Evolutionary conservation across 2,888 invertebrate species (phyloP).

Genomic region (Lissonota sp.): DNA sequence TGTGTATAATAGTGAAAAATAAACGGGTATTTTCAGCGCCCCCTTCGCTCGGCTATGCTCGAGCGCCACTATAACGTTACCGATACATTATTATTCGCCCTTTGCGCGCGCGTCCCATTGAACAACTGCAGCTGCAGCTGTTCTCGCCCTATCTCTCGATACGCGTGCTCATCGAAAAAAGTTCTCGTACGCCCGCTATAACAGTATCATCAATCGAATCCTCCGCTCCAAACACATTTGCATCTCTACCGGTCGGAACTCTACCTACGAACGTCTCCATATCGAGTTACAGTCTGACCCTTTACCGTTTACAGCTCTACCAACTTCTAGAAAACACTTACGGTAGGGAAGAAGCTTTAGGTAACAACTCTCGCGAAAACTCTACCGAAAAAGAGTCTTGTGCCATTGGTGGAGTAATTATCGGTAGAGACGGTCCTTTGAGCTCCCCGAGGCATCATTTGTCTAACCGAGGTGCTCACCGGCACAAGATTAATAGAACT

Average conservation of each 20-base stretch:
- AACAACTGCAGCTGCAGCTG: slow-evolving; percentile 64
- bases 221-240: too few relatives aligned
- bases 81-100: slow-evolving; percentile 50
- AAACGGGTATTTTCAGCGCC: slow-evolving; percentile 27
- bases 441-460: slow-evolving; percentile 44
- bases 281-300: too few relatives aligned
- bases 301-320: too few relatives aligned
- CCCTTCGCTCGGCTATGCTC: slow-evolving; percentile 19
- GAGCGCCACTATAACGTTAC: slow-evolving; percentile 3
- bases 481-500: slow-evolving; percentile 57
- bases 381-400: too few relatives aligned
- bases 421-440: too few relatives aligned
- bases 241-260: too few relatives aligned
- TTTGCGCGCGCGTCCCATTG: slow-evolving; percentile 23
- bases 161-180: slow-evolving; percentile 24
- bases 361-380: too few relatives aligned
- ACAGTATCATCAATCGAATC: background rate
- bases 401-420: too few relatives aligned
- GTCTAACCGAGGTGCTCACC: slow-evolving; percentile 48
- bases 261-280: too few relatives aligned
- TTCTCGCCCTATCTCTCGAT: slow-evolving; percentile 46
- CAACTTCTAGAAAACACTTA: too few relatives aligned
- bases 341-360: too few relatives aligned
- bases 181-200: slow-evolving; percentile 9
- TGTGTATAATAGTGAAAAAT: slow-evolving; percentile 12